Evolutionary conservation across 2,888 invertebrate genomes (phyloP).

Genomic region (Conops quadrifasciatus): DNA sequence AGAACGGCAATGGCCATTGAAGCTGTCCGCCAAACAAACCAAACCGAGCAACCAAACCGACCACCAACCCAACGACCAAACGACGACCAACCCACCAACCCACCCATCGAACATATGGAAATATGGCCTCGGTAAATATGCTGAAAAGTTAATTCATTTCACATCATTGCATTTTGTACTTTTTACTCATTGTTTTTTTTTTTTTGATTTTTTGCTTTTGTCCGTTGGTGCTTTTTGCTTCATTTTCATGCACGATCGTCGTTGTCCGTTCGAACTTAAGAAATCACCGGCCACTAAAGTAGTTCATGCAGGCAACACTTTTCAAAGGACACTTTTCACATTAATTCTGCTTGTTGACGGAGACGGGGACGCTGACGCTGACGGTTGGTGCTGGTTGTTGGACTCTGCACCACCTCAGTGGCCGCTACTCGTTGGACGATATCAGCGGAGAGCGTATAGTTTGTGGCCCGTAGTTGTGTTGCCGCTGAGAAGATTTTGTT

Average conservation of each 20-base stretch:
- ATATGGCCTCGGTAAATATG: constrained; percentile 57
- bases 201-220: constrained; percentile 10
- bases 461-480: constrained; percentile 13
- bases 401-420: too few relatives aligned
- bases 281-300: constrained; percentile 4
- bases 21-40: too few relatives aligned
- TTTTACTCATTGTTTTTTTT: constrained; percentile 30
- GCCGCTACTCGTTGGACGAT: background rate
- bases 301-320: constrained; percentile 20
- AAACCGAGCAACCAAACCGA: too few relatives aligned
- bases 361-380: background rate
- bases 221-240: too few relatives aligned
- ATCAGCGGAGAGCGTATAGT: constrained; percentile 23
- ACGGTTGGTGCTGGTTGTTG: background rate
- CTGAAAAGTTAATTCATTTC: constrained; percentile 62
- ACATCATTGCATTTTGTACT: constrained; percentile 55
- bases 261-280: constrained; percentile 22
- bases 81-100: background rate
- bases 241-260: background rate
- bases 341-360: constrained; percentile 8
- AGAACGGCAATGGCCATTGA: too few relatives aligned
- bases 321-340: constrained; percentile 35
- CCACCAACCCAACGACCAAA: too few relatives aligned
- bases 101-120: constrained; percentile 45
- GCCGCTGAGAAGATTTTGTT: too few relatives aligned